Percentiles rank a stretch among this genome's conserved stretches.
phyloP scores from a whole-genome alignment of 1,140 invertebrate species.

The Cyclina sinensis region DNA sequence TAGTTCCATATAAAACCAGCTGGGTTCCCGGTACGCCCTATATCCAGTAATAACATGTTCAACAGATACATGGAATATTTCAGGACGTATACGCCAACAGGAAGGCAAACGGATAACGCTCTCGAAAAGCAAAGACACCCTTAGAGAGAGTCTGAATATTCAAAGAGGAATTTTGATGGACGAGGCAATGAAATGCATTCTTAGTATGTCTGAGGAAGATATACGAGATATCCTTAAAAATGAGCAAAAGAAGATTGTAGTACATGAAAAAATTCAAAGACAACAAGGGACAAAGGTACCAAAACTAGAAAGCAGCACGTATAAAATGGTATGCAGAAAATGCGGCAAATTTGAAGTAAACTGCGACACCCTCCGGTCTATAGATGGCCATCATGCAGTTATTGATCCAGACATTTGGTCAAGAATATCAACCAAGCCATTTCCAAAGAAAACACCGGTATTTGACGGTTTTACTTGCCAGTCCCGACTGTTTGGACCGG shows the following conservation, averaged over 20 bases:
- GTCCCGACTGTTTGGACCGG: background rate
- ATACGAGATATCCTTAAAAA: background rate
- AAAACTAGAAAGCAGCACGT: background rate
- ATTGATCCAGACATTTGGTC: slow-evolving; percentile 3
- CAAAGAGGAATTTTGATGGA: slow-evolving; percentile 1
- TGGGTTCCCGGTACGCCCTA: too few relatives aligned
- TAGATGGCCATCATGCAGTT: background rate
- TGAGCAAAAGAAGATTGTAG: background rate
- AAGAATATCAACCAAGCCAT: background rate
- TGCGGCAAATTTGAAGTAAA: slow-evolving; percentile 25
- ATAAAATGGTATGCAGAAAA: background rate
- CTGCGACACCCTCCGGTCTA: background rate
- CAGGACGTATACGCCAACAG: slow-evolving; percentile 19
- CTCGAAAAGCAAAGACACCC: background rate
- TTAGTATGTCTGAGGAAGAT: background rate
- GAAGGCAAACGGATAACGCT: background rate
- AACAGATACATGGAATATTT: background rate
- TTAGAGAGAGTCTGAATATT: background rate
- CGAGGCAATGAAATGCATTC: background rate
- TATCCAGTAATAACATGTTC: too few relatives aligned
- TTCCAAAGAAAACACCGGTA: background rate
- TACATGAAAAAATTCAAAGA: background rate
- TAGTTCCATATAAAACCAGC: too few relatives aligned
- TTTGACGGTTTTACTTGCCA: slow-evolving; percentile 6
- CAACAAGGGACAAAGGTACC: background rate